Conservation (phyloP, 2,797 vertebrate species). For the Natrix natrix region DNA sequence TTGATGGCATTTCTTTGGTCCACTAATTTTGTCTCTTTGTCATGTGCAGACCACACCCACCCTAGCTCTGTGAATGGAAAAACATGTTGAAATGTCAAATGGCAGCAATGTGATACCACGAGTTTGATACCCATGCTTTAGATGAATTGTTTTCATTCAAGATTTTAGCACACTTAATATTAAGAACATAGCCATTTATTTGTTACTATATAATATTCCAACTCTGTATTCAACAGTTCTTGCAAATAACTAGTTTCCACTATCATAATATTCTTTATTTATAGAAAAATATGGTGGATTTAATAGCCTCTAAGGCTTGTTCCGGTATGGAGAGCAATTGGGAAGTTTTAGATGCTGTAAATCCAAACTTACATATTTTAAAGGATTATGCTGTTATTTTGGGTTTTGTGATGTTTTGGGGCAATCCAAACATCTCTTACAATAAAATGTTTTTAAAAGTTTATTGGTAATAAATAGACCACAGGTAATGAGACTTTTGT, state of each 20-base stretch:
- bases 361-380: neutral
- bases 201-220: neutral
- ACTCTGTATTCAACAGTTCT: neutral
- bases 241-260: neutral
- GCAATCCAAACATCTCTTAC: neutral
- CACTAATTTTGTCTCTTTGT: no score
- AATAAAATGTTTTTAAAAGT: neutral
- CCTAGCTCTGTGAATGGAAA: no score
- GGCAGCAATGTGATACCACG: no score
- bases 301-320: neutral
- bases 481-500: neutral
- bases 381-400: neutral
- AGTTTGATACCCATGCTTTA: no score
- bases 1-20: no score
- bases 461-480: neutral
- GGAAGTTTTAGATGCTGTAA: neutral
- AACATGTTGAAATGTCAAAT: no score
- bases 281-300: neutral
- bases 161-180: neutral
- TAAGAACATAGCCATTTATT: neutral
- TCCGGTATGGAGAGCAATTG: neutral
- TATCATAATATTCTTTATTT: neutral
- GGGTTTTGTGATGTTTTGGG: neutral
- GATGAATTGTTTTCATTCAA: neutral
- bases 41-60: no score